Evolutionary conservation across 2,797 vertebrate species (phyloP), one percentile per base, ranked within the genome.

Genomic region (Pseudochaenichthys georgianus): DNA sequence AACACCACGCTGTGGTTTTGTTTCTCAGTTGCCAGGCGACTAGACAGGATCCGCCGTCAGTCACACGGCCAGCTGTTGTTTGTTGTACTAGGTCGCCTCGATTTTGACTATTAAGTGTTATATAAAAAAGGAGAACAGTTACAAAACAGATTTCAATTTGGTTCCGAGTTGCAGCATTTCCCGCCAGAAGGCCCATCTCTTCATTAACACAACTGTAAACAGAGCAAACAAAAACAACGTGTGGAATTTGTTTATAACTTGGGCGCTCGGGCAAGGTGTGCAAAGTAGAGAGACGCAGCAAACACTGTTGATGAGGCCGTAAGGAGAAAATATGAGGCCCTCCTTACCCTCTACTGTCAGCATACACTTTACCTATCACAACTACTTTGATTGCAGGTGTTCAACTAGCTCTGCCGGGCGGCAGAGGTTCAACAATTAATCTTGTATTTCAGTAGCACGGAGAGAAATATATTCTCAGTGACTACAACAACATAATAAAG

Each of bases 11-110:
- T 70, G 73, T 61, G 75, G 64, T 80, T 78, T 77, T 80, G 73
- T 80, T 73, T 78, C 17, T 0, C 64, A 65, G 87, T 90, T 92
- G 87, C 85, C 78, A 83, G 76, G 89, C 70, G 16, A 88, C 83
- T 15, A 41, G 21, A 76, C 13, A 16, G 1, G 28, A 54, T 80
- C 64, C 53, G 70, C 81, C 73, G 83, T 89, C 86, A 88, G 73
- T 88, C 84, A 80, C 81, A 59, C 1, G 10, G 70, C 74, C 88
- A 87, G 84, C 76, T 87, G 86, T 73, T 78, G 73, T 82, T 87
- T 81, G 53, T 81, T 81, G 70, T 79, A 70, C 62, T 67, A 2
- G 59, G 21, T 80, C 31, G 48, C 58, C 77, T 69, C 55, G 64
- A 82, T 79, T 77, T 38, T 70, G 66, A 74, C 55, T 38, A 52